Percentiles rank a stretch among this genome's conserved stretches.
Evolutionary conservation across 2,113 vertebrate species (phyloP).

Genomic region (Varanus salvator): DNA sequence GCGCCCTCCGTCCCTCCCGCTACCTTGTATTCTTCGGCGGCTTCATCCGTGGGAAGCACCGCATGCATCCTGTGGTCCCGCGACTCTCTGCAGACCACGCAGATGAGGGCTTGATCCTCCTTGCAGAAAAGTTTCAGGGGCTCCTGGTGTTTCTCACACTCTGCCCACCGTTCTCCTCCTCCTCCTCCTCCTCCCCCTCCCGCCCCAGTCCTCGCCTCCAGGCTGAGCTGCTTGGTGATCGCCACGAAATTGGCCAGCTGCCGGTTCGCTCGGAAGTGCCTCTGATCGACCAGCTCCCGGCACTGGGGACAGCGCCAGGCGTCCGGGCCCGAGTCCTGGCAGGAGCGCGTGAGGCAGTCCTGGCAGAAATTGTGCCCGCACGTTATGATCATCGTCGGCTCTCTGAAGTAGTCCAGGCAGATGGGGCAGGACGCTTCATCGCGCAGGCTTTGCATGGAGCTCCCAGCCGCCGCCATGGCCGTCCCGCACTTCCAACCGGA

Average conservation of each 20-base stretch:
- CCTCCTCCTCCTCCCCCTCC: neutral
- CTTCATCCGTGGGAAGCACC: constrained; percentile 81
- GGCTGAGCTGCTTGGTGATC: constrained; percentile 76
- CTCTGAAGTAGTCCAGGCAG: constrained; percentile 57
- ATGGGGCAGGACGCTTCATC: too few relatives aligned
- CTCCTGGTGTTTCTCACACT: constrained; percentile 82
- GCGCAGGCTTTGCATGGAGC: too few relatives aligned
- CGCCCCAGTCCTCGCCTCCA: constrained; percentile 7
- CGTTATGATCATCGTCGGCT: constrained; percentile 64
- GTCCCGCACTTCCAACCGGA: too few relatives aligned
- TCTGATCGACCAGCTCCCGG: constrained; percentile 56
- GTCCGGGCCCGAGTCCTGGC: neutral
- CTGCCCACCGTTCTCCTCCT: constrained; percentile 19
- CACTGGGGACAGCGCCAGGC: constrained; percentile 68
- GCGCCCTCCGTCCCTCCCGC: too few relatives aligned
- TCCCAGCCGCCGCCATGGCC: too few relatives aligned
- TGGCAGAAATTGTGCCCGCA: constrained; percentile 76
- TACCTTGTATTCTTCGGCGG: constrained; percentile 76
- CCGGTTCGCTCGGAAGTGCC: constrained; percentile 79
- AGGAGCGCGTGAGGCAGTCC: constrained; percentile 71
- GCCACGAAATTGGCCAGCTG: constrained; percentile 85
- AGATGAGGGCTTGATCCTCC: constrained; percentile 71
- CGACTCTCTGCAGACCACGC: constrained; percentile 78
- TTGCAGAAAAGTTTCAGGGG: constrained; percentile 85
- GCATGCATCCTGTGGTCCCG: constrained; percentile 78